Evolutionary conservation across 2,888 invertebrate genomes (phyloP).

Genomic region (Cephus pygmeus): DNA sequence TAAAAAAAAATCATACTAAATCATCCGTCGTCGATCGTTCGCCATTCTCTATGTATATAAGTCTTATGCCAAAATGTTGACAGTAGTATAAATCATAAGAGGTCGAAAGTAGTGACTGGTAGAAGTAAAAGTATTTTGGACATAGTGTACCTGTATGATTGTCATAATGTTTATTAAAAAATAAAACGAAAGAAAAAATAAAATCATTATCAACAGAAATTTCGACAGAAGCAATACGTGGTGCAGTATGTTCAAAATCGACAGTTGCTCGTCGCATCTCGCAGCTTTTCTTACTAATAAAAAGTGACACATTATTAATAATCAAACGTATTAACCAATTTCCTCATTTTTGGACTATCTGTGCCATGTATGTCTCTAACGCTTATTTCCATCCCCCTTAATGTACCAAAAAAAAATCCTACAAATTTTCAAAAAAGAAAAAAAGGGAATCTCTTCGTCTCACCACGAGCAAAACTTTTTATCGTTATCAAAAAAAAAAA

Average conservation of each 20-base stretch:
- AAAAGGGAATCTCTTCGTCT: background rate
- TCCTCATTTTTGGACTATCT: slow-evolving; percentile 21
- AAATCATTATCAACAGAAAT: background rate
- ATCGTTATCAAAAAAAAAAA: background rate
- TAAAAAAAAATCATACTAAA: background rate
- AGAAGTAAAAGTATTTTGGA: slow-evolving; percentile 16
- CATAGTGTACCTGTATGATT: slow-evolving; percentile 25
- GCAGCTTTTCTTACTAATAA: slow-evolving; percentile 8
- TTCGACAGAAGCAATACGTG: slow-evolving; percentile 14
- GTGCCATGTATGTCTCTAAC: slow-evolving; percentile 22
- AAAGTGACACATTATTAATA: slow-evolving; percentile 2
- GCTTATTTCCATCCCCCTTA: background rate
- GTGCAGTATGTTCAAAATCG: slow-evolving; percentile 26
- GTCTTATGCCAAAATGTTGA: background rate
- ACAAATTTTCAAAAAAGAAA: background rate
- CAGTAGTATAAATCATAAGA: slow-evolving; percentile 10
- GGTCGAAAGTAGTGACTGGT: background rate
- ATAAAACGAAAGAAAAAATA: background rate
- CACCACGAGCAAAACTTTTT: background rate
- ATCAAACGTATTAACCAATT: background rate
- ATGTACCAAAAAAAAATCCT: background rate
- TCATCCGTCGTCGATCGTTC: background rate
- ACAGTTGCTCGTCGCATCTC: slow-evolving; percentile 2
- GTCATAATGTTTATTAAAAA: background rate
- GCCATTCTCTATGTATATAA: background rate